Evolutionary conservation across 2,888 invertebrate genomes (phyloP), one percentile per base, ranked within the genome.

Genomic region (Argyresthia goedartella): DNA sequence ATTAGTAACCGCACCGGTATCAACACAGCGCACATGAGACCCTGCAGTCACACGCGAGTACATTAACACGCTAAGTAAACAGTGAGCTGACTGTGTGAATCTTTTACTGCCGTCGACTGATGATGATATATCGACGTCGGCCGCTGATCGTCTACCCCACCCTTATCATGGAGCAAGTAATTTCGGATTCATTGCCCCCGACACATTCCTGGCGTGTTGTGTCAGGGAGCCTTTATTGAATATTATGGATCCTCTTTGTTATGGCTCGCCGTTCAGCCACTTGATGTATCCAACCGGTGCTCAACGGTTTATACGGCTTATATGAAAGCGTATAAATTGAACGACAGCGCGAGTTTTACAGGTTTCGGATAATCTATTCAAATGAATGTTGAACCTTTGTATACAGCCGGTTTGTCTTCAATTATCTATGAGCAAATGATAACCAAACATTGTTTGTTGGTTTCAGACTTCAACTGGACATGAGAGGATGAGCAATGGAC

Each of bases 401-500:
- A 25, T 25, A 4, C 25, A 25, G 6, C 25, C 25, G 25, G 25
- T 25, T 25, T 6, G 25, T 25, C 3, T 25, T 4, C 25, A 6
- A 25, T 25, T 25, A 25, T 2, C 25, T 25, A 6, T 25, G 25
- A 6, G 2, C 25, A 25, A 25, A 25, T 25, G 25, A 4, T 25
- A 25, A 25, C 25, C 25, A 25, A 25, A 6, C 6, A 25, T 25
- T 25, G 25, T 25, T 25, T 25, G 25, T 25, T 65, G 56, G 69
- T 84, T 76, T 50, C 79, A 85, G 85, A 73, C 67, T 69, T 66
- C 63, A 59, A 67, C 69, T 73, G 74, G 76, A 60, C 63, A 81
- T 79, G 79, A 81, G 68, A 86, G 71, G 78, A 87, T 87, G 87
- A 87, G 74, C 80, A 66, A 87, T 87, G 87, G 87, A 87, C 81